Conservation (phyloP, 2,113 vertebrate genomes). For the Sceloporus tristichus region DNA sequence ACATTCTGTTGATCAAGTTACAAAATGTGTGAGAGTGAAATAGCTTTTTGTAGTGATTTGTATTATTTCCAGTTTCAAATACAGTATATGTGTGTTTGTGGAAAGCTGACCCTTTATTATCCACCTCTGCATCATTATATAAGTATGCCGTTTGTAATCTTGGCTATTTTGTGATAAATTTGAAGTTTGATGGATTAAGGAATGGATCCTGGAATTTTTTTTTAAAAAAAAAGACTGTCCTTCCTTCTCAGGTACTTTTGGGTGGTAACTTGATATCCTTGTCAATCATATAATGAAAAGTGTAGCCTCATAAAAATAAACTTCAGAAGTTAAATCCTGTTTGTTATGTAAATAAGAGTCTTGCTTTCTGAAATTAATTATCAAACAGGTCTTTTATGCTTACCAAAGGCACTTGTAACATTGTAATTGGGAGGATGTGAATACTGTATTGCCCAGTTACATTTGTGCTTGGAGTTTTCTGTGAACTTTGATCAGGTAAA, state of each 20-base stretch:
- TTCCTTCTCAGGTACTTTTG: too few species aligned
- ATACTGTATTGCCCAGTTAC: background rate
- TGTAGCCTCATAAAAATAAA: background rate
- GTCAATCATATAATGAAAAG: background rate
- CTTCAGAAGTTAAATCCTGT: background rate
- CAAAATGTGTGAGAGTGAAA: background rate
- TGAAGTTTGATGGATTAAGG: background rate
- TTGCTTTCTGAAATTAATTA: background rate
- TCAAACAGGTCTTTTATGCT: background rate
- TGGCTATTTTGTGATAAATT: background rate
- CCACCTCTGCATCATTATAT: background rate
- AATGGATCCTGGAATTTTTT: background rate
- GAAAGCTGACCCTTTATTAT: background rate
- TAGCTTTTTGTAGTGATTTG: background rate
- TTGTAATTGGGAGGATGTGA: background rate
- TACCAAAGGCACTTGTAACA: background rate
- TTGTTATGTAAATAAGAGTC: background rate
- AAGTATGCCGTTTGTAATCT: background rate
- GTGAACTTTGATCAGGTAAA: constrained; percentile 63
- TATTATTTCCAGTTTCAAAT: background rate
- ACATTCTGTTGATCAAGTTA: background rate
- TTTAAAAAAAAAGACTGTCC: background rate
- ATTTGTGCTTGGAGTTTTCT: background rate
- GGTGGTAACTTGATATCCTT: background rate
- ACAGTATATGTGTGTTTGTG: background rate